Evolutionary conservation across 2,797 vertebrate genomes (phyloP), one percentile per base, ranked within the genome.

Genomic region (Anabacerthia variegaticeps): DNA sequence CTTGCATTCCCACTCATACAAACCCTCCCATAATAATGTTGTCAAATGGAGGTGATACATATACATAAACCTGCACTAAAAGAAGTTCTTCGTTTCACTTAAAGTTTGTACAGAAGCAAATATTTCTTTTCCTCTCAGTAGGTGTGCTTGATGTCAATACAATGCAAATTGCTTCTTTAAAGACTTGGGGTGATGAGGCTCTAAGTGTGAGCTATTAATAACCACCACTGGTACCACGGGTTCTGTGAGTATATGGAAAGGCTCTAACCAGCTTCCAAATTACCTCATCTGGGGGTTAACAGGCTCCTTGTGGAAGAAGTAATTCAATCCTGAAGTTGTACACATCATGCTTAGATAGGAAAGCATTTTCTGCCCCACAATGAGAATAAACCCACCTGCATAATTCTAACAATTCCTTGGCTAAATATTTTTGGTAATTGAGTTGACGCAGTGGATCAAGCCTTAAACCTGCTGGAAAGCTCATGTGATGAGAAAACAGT

Each of bases 191-290:
- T 52, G 54, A 22, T 14, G 63, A 32, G 7, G 72, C 28, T 34
- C 28, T 20, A 67, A 46, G 12, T 9, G 16, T 20, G 28, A 92
- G 14, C 20, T 71, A 36, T 37, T 43, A 49, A 30, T 10, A 54
- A 26, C 14, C 24, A 58, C 5, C 0, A 0, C 1, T 61, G 27
- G 10, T 69, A 88, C 34, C 36, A 36, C 22, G 34, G 23, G 22
- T 30, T 30, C 67, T 56, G 8, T 30, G 34, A 32, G 14, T 30
- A 14, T 11, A 22, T 12, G 5, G 13, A 4, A 75, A 87, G 7
- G 12, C 20, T 76, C 24, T 69, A 79, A 37, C 1, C 21, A 54
- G 21, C 27, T 85, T 79, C 71, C 19, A 76, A 54, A 23, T 17
- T 30, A 28, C 5, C 3, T 36, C 37, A 43, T n/a, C 27, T 62